These are phyloP conservation scores for Phyllotreta striolata DNA, from an alignment of 2,888 invertebrate genomes.

Conservation along the genomic window DNA sequence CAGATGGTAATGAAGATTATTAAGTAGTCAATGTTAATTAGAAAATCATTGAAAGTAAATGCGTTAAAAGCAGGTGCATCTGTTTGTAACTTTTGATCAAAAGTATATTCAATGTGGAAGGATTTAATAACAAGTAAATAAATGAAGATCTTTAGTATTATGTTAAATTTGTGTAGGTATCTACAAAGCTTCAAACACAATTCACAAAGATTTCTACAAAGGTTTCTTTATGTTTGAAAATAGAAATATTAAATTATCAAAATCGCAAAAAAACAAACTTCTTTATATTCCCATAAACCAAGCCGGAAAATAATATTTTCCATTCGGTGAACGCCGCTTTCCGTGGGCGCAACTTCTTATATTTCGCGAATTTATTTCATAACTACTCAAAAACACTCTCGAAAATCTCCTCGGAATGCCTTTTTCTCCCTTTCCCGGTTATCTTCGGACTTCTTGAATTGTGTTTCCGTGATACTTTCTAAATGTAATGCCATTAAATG, in stretches of 20 bases:
- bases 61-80: slow-evolving; percentile 17
- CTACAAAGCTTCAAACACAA: too few species aligned
- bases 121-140: too few species aligned
- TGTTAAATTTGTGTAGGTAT: too few species aligned
- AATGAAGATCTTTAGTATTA: too few species aligned
- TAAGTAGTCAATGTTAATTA: slow-evolving; percentile 22
- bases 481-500: slow-evolving; percentile 29
- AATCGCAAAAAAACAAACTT: neutral
- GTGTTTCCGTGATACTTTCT: slow-evolving; percentile 22
- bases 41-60: slow-evolving; percentile 13
- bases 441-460: slow-evolving; percentile 27
- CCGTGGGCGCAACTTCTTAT: slow-evolving; percentile 20
- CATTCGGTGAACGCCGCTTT: slow-evolving; percentile 4
- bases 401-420: slow-evolving; percentile 15
- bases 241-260: neutral
- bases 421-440: slow-evolving; percentile 24
- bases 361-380: slow-evolving; percentile 24
- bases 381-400: slow-evolving; percentile 23
- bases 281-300: too few species aligned
- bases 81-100: neutral
- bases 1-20: slow-evolving; percentile 34
- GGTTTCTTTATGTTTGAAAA: neutral
- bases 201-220: neutral
- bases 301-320: too few species aligned
- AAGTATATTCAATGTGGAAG: too few species aligned